phyloP scores from a whole-genome alignment of 2,888 invertebrate genomes.

The Ptychoptera albimana region DNA sequence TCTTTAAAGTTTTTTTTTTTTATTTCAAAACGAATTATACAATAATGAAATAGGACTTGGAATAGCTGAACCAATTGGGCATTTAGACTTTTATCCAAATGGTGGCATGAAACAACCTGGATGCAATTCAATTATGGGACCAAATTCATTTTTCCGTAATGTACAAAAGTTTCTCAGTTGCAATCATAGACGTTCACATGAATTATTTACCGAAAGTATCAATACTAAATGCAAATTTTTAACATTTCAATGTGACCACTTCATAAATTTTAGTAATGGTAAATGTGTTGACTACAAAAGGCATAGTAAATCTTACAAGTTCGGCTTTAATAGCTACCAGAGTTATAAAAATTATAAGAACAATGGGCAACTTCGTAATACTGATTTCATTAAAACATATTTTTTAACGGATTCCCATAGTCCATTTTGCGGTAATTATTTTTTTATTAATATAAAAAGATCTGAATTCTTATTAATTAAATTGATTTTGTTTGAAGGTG shows the following conservation, averaged over 20 bases:
- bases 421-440: constrained; percentile 54
- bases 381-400: constrained; percentile 44
- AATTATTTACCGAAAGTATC: constrained; percentile 72
- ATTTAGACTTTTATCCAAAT: constrained; percentile 86
- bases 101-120: constrained; percentile 72
- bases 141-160: constrained; percentile 46
- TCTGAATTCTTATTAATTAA: constrained; percentile 2
- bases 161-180: constrained; percentile 48
- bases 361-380: constrained; percentile 31
- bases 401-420: constrained; percentile 50
- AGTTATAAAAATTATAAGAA: constrained; percentile 36
- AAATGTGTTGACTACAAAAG: constrained; percentile 53
- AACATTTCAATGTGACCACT: constrained; percentile 63
- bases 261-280: constrained; percentile 54
- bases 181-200: constrained; percentile 73
- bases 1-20: not conserved
- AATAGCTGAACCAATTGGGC: constrained; percentile 65
- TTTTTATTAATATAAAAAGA: constrained; percentile 4
- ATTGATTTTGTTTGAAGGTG: constrained; percentile 39
- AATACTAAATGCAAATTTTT: constrained; percentile 59
- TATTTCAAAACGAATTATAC: not conserved
- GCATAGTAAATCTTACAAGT: constrained; percentile 47
- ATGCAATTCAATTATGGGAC: constrained; percentile 39
- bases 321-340: constrained; percentile 45
- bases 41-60: constrained; percentile 40